Evolutionary conservation across 2,797 vertebrate species (phyloP).

Genomic region (Syncerus caffer): DNA sequence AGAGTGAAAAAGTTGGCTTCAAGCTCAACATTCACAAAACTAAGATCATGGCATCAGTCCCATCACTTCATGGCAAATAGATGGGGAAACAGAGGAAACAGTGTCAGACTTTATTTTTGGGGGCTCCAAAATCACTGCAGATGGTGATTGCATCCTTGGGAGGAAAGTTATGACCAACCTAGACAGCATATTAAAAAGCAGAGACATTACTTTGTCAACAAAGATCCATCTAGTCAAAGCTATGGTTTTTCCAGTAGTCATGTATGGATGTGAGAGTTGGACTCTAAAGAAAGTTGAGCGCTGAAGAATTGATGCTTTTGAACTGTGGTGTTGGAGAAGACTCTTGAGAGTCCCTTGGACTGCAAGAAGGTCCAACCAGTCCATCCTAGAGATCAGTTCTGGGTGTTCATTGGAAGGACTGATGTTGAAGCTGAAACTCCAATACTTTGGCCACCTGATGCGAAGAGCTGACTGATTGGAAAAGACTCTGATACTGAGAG

Average conservation of each 20-base stretch:
- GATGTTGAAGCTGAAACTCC: neutral
- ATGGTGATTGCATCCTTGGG: neutral
- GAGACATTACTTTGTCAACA: neutral
- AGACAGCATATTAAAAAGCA: neutral
- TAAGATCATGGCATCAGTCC: neutral
- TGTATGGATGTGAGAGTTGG: neutral
- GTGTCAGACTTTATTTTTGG: neutral
- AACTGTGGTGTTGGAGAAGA: neutral
- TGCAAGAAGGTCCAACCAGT: rapidly evolving
- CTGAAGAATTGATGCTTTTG: neutral
- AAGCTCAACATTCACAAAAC: neutral
- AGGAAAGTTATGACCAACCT: neutral
- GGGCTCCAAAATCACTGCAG: neutral
- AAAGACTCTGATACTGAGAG: neutral
- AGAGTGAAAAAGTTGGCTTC: neutral
- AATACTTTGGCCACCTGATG: neutral
- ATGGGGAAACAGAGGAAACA: neutral
- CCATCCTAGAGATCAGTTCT: neutral
- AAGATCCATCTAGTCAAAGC: neutral
- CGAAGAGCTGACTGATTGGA: neutral
- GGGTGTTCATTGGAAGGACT: neutral
- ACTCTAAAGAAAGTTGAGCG: rapidly evolving
- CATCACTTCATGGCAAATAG: neutral
- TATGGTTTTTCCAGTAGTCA: neutral
- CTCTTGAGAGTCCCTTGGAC: neutral